phyloP scores from a whole-genome alignment of 2,888 invertebrate genomes.

The Rhaphigaster nebulosa region DNA sequence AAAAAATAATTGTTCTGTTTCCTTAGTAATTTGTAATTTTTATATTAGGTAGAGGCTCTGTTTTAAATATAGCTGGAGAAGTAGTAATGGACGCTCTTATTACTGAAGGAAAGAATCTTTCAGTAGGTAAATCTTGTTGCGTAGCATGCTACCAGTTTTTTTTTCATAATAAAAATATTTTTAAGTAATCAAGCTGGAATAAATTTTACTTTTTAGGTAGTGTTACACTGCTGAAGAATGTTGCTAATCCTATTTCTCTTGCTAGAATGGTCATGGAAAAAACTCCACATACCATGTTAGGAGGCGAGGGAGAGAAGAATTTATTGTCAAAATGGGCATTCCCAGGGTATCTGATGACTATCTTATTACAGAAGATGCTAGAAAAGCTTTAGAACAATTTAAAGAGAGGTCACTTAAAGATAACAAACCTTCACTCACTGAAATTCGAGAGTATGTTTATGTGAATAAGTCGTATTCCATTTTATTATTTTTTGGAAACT shows the following conservation, averaged over 20 bases:
- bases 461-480: not conserved
- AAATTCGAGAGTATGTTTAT: conserved; percentile 71
- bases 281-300: conserved; percentile 81
- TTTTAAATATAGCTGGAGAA: conserved; percentile 80
- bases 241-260: conserved; percentile 82
- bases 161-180: not conserved
- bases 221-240: conserved; percentile 81
- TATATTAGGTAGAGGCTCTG: conserved; percentile 78
- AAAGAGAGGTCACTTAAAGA: conserved; percentile 73
- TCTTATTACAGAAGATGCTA: conserved; percentile 78
- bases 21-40: conserved; percentile 59
- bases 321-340: conserved; percentile 78
- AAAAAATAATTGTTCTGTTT: not conserved
- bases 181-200: conserved; percentile 66
- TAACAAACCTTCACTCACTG: conserved; percentile 71
- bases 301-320: conserved; percentile 80
- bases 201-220: conserved; percentile 73
- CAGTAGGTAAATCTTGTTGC: conserved; percentile 70
- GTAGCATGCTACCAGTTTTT: conserved; percentile 71
- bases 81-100: conserved; percentile 91
- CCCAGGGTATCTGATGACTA: conserved; percentile 75
- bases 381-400: conserved; percentile 74
- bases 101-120: conserved; percentile 80
- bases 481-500: conserved; percentile 70
- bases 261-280: conserved; percentile 83